Evolutionary conservation across 2,113 vertebrate species (phyloP), one percentile per base, ranked within the genome.

Genomic region (Gobiocypris rarus): DNA sequence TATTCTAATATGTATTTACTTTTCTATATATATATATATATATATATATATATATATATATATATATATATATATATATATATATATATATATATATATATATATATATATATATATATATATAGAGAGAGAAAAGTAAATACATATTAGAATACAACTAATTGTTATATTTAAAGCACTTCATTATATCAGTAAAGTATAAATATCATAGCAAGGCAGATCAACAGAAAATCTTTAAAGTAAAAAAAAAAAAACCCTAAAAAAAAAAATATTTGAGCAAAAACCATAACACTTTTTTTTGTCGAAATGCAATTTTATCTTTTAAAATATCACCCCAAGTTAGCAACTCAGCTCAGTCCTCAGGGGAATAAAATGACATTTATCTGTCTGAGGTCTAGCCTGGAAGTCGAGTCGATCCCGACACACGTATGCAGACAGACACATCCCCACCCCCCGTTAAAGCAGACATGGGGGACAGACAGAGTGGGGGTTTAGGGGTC

Each of bases 321-420:
- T 84, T 84, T 85, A 26, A 86, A 82, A 86, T 71, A 54, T 82
- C 63, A 28, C 69, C 61, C 69, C 56, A 52, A 80, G 75, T 52
- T 70, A 83, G 84, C 52, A 67, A 80, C 73, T 87, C 84, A 88
- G 74, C 76, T 84, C 84, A 84, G 74, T 70, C 84, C 84, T 81
- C 81, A 54, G 76, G 84, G 87, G 85, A 85, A 84, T 82, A 76
- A 83, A 82, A 84, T 88, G 84, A 85, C 87, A 88, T 88, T 88
- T 88, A 88, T 88, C 84, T 86, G 87, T 85, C 87, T 88, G 84
- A 85, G 81, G 87, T 88, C 81, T 85, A 81, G 87, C 83, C 87
- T 88, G 84, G 87, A 76, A 85, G 84, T 88, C 50, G 83, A 81
- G 76, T 85, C 76, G 59, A 67, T 73, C 76, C 26, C 41, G 63